Percentiles rank a stretch among this genome's conserved stretches.
Conservation (phyloP, 2,888 invertebrate species). For the Seira sanloemensis region DNA sequence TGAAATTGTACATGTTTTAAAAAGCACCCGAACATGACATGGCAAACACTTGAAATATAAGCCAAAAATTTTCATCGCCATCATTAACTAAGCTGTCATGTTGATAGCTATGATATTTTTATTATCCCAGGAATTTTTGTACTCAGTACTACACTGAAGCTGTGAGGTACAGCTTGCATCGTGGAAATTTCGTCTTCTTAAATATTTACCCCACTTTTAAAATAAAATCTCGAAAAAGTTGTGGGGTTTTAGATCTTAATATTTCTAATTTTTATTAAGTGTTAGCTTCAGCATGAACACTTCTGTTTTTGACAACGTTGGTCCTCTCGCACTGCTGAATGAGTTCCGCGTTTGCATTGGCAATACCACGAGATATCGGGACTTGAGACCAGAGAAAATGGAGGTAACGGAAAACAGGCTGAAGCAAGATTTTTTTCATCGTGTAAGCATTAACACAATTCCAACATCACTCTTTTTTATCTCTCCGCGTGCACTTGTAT, state of each 20-base stretch:
- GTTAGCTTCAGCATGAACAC: not conserved
- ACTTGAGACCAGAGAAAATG: not conserved
- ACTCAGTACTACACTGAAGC: too few relatives aligned
- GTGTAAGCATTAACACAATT: too few relatives aligned
- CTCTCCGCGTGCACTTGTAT: too few relatives aligned
- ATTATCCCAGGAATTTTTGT: conserved; percentile 22
- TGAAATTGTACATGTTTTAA: conserved; percentile 44
- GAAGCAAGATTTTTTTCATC: too few relatives aligned
- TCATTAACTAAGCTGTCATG: conserved; percentile 61
- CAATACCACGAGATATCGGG: not conserved
- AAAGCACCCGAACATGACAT: conserved; percentile 40
- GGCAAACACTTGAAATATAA: conserved; percentile 52
- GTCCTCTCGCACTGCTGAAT: not conserved
- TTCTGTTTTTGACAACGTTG: not conserved
- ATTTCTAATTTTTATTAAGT: not conserved
- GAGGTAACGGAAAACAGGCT: not conserved
- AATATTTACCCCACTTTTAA: too few relatives aligned
- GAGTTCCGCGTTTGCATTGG: not conserved
- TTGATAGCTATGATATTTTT: conserved; percentile 39
- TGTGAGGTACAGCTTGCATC: not conserved
- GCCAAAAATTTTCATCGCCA: conserved; percentile 49
- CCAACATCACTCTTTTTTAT: too few relatives aligned
- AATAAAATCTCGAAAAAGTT: not conserved
- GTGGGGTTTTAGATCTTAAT: not conserved
- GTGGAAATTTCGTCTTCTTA: too few relatives aligned